A percentile compares a stretch with the other conserved stretches of the same genome.
Evolutionary conservation across 2,797 vertebrate species (phyloP).

Genomic region (Sebastes cheni): DNA sequence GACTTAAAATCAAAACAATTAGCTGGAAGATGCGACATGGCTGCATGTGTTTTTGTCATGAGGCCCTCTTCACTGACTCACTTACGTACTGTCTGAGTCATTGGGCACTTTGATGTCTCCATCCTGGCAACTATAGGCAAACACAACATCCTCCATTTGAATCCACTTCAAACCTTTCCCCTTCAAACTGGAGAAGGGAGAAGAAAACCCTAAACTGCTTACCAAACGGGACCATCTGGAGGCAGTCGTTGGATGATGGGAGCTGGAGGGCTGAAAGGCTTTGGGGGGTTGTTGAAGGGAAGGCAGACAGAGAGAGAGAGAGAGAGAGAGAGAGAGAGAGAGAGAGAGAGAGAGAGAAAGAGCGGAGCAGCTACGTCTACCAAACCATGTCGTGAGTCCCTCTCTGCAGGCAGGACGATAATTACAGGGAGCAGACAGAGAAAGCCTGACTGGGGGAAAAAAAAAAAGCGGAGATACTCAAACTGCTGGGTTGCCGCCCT

Average conservation of each 20-base stretch:
- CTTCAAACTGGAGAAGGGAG: slow-evolving; percentile 51
- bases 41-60: neutral
- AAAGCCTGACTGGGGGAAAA: slow-evolving; percentile 49
- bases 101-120: slow-evolving; percentile 53
- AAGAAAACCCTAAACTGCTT: slow-evolving; percentile 64
- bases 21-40: neutral
- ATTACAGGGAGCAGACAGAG: slow-evolving; percentile 80
- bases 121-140: slow-evolving; percentile 57
- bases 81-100: slow-evolving; percentile 24
- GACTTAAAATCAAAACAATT: neutral
- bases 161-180: slow-evolving; percentile 62
- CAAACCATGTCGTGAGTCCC: slow-evolving; percentile 67
- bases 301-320: slow-evolving; percentile 34
- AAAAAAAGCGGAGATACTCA: slow-evolving; percentile 66
- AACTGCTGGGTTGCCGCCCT: slow-evolving; percentile 78
- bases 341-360: slow-evolving; percentile 26
- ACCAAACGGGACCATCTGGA: slow-evolving; percentile 80
- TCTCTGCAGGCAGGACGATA: slow-evolving; percentile 66
- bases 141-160: slow-evolving; percentile 55
- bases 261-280: slow-evolving; percentile 57
- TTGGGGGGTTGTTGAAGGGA: slow-evolving; percentile 48
- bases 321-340: slow-evolving; percentile 29
- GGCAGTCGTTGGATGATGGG: slow-evolving; percentile 69
- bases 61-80: slow-evolving; percentile 3
- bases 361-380: slow-evolving; percentile 40